phyloP scores from a whole-genome alignment of 2,113 vertebrate genomes.

The Cyprinodon brontotheroides region DNA sequence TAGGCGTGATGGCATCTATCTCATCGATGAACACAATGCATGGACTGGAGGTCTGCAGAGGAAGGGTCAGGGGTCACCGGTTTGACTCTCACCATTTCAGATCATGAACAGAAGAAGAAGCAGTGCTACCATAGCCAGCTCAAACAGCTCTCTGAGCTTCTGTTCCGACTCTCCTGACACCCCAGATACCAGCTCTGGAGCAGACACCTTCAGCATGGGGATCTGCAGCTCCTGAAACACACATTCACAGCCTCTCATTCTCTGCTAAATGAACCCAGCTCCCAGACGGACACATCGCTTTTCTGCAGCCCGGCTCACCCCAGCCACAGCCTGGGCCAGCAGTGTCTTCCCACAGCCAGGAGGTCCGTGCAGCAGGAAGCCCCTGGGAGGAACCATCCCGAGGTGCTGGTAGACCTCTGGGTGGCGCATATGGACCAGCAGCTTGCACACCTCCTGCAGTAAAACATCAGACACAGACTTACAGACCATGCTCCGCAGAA shows the following conservation, averaged over 20 bases:
- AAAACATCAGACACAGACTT: not conserved
- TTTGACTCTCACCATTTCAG: not conserved
- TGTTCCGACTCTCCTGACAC: conserved; percentile 97
- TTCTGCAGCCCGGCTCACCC: conserved; percentile 79
- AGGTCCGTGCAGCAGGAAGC: conserved; percentile 94
- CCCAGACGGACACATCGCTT: not conserved
- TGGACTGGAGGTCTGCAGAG: conserved; percentile 82
- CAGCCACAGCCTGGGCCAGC: conserved; percentile 93
- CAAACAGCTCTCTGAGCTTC: conserved; percentile 93
- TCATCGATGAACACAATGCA: conserved; percentile 98
- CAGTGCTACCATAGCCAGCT: conserved; percentile 87
- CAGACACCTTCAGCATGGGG: conserved; percentile 92
- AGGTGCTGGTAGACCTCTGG: conserved; percentile 92
- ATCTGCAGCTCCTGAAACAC: conserved; percentile 86
- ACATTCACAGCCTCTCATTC: not conserved
- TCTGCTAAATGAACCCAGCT: not conserved
- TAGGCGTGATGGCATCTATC: conserved; percentile 95
- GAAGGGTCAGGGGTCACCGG: not conserved
- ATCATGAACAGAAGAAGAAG: not conserved
- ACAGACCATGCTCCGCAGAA: not conserved
- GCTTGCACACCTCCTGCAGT: conserved; percentile 90
- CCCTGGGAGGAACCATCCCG: conserved; percentile 88
- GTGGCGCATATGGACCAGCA: conserved; percentile 92
- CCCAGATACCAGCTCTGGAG: conserved; percentile 94
- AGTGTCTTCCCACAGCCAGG: conserved; percentile 96